Percentiles rank a stretch among this genome's conserved stretches.
Evolutionary conservation across 2,888 invertebrate genomes (phyloP).

Genomic region (Cryptocephalus primarius): DNA sequence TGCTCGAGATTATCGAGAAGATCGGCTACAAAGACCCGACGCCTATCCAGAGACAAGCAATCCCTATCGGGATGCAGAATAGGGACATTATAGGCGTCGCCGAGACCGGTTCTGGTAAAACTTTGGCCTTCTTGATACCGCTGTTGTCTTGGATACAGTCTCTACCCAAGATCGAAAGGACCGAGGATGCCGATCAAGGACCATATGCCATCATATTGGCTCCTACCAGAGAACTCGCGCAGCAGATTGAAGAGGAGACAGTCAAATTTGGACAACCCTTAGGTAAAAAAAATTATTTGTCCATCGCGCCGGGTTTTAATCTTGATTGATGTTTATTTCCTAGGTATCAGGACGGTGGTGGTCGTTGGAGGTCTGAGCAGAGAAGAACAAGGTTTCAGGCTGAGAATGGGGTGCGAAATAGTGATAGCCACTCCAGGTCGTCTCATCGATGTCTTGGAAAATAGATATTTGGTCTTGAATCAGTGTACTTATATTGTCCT

Average conservation of each 20-base stretch:
- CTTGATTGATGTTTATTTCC: neutral
- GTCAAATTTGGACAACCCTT: slow-evolving; percentile 92
- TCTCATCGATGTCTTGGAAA: slow-evolving; percentile 96
- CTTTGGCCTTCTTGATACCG: slow-evolving; percentile 95
- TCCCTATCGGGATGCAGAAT: slow-evolving; percentile 93
- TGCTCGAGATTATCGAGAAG: slow-evolving; percentile 86
- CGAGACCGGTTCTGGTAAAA: slow-evolving; percentile 96
- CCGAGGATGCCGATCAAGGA: slow-evolving; percentile 86
- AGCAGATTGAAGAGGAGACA: slow-evolving; percentile 99
- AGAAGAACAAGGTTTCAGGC: slow-evolving; percentile 96
- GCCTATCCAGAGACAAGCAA: slow-evolving; percentile 98
- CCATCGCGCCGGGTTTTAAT: too few relatives aligned
- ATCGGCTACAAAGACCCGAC: slow-evolving; percentile 98
- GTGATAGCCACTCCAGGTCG: slow-evolving; percentile 99
- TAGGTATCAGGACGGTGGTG: slow-evolving; percentile 81
- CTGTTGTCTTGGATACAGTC: slow-evolving; percentile 96
- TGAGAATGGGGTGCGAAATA: slow-evolving; percentile 96
- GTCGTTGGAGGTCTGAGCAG: slow-evolving; percentile 97
- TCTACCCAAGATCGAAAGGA: slow-evolving; percentile 87
- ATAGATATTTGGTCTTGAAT: slow-evolving; percentile 83
- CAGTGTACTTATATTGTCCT: slow-evolving; percentile 97
- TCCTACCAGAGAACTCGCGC: slow-evolving; percentile 98
- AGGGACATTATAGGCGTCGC: slow-evolving; percentile 93
- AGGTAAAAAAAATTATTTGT: slow-evolving; percentile 38
- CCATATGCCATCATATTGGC: slow-evolving; percentile 99